Evolutionary conservation across 2,888 invertebrate genomes (phyloP), one percentile per base, ranked within the genome.

Genomic region (Tricholauxania praeusta): DNA sequence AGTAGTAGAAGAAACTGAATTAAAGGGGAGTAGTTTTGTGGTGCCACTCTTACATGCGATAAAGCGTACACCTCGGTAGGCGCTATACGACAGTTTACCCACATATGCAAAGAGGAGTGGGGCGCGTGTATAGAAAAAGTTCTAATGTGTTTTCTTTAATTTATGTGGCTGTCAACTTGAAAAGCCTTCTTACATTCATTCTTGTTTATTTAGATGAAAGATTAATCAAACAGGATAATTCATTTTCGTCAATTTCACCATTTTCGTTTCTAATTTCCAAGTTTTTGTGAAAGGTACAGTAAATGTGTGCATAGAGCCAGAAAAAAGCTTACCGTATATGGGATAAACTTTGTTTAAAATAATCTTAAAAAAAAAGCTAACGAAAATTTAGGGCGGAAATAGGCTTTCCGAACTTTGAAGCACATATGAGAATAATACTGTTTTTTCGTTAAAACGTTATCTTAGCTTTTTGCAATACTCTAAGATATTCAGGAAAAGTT

Each of bases 141-240:
- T 81, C 82, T 64, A 64, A 64, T 64, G 51, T 49, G 51, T 82
- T 83, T 82, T 82, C 82, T 83, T 81, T 82, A 79, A 82, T 83
- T 83, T 82, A 82, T 80, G 80, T 82, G 81, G 78, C 82, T 83
- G 83, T 83, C 83, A 82, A 83, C 83, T 82, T 78, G 81, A 80
- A 81, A 83, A 66, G 75, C 68, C 71, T 82, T 80, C 69, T 59
- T 51, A 78, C 59, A 66, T 80, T 80, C 80, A 82, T 82, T 81
- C 80, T 80, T 81, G 81, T 81, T 77, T 77, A 78, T 60, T 15
- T 19, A 19, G 65, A 53, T 70, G 52, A 48, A 66, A 53, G 64
- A 73, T 73, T 64, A 65, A 65, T n/a, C 64, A 71, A 71, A 52
- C 77, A 75, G 82, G 78, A 82, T 82, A 82, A 82, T 82, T 78